Percentiles rank a stretch among this genome's conserved stretches.
phyloP scores from a whole-genome alignment of 1,140 invertebrate species.

The Drosophila nikananu region DNA sequence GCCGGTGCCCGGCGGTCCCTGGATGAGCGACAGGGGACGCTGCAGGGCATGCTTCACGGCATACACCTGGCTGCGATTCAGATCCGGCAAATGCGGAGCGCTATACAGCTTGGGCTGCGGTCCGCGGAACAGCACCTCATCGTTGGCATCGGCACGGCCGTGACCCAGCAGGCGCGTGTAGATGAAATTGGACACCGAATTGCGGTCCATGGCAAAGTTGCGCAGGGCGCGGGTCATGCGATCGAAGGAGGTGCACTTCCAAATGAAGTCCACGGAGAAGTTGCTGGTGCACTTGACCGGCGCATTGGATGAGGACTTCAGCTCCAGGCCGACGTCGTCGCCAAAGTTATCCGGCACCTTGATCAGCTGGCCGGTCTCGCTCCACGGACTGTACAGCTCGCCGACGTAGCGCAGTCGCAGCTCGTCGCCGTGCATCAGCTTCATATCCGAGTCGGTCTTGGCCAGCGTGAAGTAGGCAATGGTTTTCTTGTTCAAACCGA shows the following conservation, averaged over 20 bases:
- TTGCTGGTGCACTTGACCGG: constrained; percentile 97
- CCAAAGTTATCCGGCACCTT: constrained; percentile 99
- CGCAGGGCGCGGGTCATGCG: constrained; percentile 98
- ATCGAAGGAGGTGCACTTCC: constrained; percentile 99
- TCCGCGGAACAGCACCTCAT: constrained; percentile 95
- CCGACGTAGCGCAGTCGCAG: constrained; percentile 96
- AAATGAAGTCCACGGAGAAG: constrained; percentile 99
- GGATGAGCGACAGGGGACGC: constrained; percentile 98
- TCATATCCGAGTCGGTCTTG: constrained; percentile 99
- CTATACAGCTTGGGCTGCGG: constrained; percentile 98
- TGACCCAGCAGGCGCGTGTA: constrained; percentile 98
- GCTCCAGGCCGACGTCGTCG: constrained; percentile 98
- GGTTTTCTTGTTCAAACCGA: constrained; percentile 98
- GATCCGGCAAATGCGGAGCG: constrained; percentile 97
- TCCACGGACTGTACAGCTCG: constrained; percentile 97
- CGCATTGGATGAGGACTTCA: constrained; percentile 95
- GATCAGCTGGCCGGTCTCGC: constrained; percentile 97
- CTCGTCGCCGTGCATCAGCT: constrained; percentile 99
- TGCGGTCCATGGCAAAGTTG: constrained; percentile 98
- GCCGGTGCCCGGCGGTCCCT: constrained; percentile 96
- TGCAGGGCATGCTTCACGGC: constrained; percentile 99
- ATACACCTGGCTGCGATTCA: constrained; percentile 99
- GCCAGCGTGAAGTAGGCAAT: constrained; percentile 99
- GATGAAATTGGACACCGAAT: constrained; percentile 98
- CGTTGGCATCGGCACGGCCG: constrained; percentile 92